Conservation (phyloP, 53 echinoderm and acorn worm genomes). For the Holothuria scabra region DNA sequence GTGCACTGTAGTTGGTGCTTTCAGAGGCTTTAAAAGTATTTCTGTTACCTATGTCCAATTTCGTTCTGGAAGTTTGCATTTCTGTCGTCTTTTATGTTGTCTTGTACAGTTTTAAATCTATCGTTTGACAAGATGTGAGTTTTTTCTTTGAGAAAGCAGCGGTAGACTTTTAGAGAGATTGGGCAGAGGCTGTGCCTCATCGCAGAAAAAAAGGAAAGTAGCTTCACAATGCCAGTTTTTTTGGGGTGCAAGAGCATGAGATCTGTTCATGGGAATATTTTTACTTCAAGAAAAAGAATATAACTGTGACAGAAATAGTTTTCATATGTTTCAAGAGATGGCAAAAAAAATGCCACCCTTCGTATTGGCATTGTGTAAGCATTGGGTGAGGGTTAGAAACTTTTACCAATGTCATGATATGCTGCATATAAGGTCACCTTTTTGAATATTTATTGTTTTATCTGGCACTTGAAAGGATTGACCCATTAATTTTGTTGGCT, state of each 20-base stretch:
- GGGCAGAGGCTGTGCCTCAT: slow-evolving; percentile 4
- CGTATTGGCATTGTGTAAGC: slow-evolving; percentile 2
- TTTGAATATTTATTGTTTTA: slow-evolving; percentile 43
- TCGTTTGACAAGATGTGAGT: slow-evolving; percentile 10
- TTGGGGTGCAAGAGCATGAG: too few relatives aligned
- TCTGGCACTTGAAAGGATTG: slow-evolving; percentile 3
- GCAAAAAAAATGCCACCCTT: too few relatives aligned
- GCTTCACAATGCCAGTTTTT: slow-evolving; percentile 29
- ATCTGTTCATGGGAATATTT: neutral
- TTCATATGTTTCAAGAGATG: too few relatives aligned
- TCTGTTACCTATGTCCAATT: slow-evolving; percentile 25
- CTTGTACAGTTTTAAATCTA: slow-evolving; percentile 31
- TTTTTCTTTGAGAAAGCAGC: slow-evolving; percentile 45
- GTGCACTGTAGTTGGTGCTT: slow-evolving; percentile 2
- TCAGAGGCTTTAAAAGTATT: slow-evolving; percentile 37
- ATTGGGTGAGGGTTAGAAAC: neutral
- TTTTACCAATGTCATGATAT: slow-evolving; percentile 29
- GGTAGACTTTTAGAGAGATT: slow-evolving; percentile 33
- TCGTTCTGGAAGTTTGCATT: slow-evolving; percentile 29
- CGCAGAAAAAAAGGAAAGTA: neutral
- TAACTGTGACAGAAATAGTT: too few relatives aligned
- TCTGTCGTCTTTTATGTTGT: slow-evolving; percentile 20
- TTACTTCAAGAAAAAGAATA: neutral
- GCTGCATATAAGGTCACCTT: slow-evolving; percentile 43
- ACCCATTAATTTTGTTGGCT: too few relatives aligned